Percentiles rank a stretch among this genome's conserved stretches.
Evolutionary conservation across 2,888 invertebrate species (phyloP).

Genomic region (Nomada fucata): DNA sequence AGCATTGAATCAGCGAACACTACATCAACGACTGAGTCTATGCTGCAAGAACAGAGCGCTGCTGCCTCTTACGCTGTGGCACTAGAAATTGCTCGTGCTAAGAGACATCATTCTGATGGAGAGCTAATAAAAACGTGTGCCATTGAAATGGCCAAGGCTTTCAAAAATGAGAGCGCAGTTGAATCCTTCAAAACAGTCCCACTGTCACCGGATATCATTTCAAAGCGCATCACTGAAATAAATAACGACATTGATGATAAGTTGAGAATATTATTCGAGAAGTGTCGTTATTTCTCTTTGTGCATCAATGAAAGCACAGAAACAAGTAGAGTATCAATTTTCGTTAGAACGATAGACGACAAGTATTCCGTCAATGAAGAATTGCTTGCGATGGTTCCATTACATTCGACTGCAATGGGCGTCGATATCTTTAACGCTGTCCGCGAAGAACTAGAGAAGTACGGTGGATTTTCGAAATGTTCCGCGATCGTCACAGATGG

Average conservation of each 20-base stretch:
- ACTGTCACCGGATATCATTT: too few species aligned
- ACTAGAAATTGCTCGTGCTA: slow-evolving; percentile 11
- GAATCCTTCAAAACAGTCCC: slow-evolving; percentile 3
- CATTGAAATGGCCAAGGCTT: slow-evolving; percentile 29
- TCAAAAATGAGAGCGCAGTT: slow-evolving; percentile 5
- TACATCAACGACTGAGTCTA: too few species aligned
- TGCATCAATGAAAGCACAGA: slow-evolving; percentile 23
- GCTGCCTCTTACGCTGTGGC: not conserved
- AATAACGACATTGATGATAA: not conserved
- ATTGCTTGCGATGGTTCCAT: not conserved
- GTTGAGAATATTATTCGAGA: slow-evolving; percentile 1
- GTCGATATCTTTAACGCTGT: too few species aligned
- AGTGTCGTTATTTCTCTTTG: slow-evolving; percentile 6
- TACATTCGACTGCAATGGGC: not conserved
- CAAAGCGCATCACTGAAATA: too few species aligned
- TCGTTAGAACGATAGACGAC: slow-evolving; percentile 6
- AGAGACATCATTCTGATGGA: slow-evolving; percentile 5
- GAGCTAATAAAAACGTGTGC: slow-evolving; percentile 21
- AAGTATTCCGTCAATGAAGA: slow-evolving; percentile 7
- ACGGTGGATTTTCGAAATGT: not conserved
- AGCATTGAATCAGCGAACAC: too few species aligned
- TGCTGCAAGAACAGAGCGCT: too few species aligned
- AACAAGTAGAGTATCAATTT: slow-evolving; percentile 8
- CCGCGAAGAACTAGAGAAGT: not conserved
- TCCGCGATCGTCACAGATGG: not conserved